Conservation (phyloP, 1,140 invertebrate genomes). For the Cherax quadricarinatus region DNA sequence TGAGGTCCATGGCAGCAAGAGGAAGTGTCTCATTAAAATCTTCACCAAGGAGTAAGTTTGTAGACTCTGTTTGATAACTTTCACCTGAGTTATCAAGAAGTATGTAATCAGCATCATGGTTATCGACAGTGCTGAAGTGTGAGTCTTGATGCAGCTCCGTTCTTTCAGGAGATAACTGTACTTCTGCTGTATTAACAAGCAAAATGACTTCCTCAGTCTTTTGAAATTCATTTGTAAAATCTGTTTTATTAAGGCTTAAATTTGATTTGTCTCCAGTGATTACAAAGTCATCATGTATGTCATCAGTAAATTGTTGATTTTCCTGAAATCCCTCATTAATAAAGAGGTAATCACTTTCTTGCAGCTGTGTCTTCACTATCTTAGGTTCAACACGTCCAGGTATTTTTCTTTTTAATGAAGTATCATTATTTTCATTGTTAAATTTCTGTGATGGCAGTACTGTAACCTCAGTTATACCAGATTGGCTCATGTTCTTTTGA, state of each 20-base stretch:
- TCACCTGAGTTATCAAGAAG: background rate
- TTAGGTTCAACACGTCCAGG: background rate
- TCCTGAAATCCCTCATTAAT: background rate
- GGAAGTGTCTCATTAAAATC: background rate
- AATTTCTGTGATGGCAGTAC: too few relatives aligned
- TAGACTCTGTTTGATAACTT: too few relatives aligned
- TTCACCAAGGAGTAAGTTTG: too few relatives aligned
- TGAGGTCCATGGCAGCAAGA: background rate
- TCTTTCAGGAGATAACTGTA: too few relatives aligned
- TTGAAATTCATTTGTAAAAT: background rate
- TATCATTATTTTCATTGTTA: too few relatives aligned
- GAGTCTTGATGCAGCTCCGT: too few relatives aligned
- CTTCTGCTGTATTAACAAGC: too few relatives aligned
- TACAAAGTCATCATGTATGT: background rate
- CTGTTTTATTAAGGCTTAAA: background rate
- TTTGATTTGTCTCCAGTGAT: background rate
- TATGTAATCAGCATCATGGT: background rate
- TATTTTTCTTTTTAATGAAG: background rate
- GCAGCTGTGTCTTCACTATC: too few relatives aligned
- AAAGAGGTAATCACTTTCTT: background rate
- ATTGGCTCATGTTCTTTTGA: too few relatives aligned
- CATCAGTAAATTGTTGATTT: background rate
- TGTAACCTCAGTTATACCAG: too few relatives aligned
- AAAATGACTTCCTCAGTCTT: background rate
- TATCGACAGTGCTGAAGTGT: too few relatives aligned